Evolutionary conservation across 2,113 vertebrate species (phyloP).

Genomic region (Scartelaos histophorus): DNA sequence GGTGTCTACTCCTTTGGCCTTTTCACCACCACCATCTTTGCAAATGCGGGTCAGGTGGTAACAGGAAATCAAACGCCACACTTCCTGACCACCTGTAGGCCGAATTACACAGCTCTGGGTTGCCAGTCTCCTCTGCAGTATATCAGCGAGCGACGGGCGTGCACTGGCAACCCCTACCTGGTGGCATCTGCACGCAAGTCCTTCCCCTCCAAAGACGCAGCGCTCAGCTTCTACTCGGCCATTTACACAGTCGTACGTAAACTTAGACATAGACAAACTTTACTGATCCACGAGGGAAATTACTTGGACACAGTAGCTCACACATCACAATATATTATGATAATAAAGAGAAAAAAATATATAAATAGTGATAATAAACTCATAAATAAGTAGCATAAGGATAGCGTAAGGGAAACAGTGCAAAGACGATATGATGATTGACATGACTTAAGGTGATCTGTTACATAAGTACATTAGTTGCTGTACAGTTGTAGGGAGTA

Average conservation of each 20-base stretch:
- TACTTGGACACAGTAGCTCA: too few species aligned
- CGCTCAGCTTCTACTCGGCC: slow-evolving; percentile 87
- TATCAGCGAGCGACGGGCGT: slow-evolving; percentile 81
- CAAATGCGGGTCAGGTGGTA: slow-evolving; percentile 90
- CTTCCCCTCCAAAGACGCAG: slow-evolving; percentile 90
- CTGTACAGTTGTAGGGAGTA: too few species aligned
- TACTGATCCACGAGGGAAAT: too few species aligned
- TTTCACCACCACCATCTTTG: slow-evolving; percentile 90
- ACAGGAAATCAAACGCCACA: slow-evolving; percentile 90
- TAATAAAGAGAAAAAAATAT: too few species aligned
- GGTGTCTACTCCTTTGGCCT: slow-evolving; percentile 91
- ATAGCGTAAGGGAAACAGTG: too few species aligned
- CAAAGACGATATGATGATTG: too few species aligned
- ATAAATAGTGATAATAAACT: too few species aligned
- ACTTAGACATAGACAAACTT: too few species aligned
- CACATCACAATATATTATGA: too few species aligned
- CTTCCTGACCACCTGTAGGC: slow-evolving; percentile 88
- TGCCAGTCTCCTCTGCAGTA: slow-evolving; percentile 84
- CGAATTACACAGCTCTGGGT: slow-evolving; percentile 89
- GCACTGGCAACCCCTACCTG: slow-evolving; percentile 84
- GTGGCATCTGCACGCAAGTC: slow-evolving; percentile 85
- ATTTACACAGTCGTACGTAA: slow-evolving; percentile 85
- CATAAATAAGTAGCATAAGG: too few species aligned
- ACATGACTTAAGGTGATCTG: too few species aligned
- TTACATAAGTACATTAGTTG: too few species aligned